Percentiles rank a stretch among this genome's conserved stretches.
Evolutionary conservation across 2,797 vertebrate genomes (phyloP).

Genomic region (Petrocephalus sullivani): DNA sequence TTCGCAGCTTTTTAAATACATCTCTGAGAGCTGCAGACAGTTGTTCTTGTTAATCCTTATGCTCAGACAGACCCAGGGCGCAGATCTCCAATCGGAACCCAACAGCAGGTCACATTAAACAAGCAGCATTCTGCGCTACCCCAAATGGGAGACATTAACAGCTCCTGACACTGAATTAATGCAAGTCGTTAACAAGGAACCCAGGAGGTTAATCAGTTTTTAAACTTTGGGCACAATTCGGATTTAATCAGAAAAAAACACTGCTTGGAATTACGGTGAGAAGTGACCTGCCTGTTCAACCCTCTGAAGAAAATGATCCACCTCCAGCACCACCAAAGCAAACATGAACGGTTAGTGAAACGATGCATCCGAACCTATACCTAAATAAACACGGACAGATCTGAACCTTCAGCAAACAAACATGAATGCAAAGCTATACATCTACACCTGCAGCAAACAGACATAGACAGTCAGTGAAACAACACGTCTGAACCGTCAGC

Average conservation of each 20-base stretch:
- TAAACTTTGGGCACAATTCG: slow-evolving; percentile 54
- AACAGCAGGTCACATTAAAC: slow-evolving; percentile 60
- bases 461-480: neutral
- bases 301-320: neutral
- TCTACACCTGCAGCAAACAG: neutral
- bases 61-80: slow-evolving; percentile 42
- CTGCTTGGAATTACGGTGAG: slow-evolving; percentile 12
- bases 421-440: neutral
- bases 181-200: slow-evolving; percentile 55
- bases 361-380: neutral
- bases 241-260: slow-evolving; percentile 48
- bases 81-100: slow-evolving; percentile 60
- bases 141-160: slow-evolving; percentile 62
- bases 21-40: slow-evolving; percentile 49
- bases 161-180: slow-evolving; percentile 46
- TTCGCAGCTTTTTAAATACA: slow-evolving; percentile 6
- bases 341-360: neutral
- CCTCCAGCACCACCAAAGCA: neutral
- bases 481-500: neutral
- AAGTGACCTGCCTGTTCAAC: neutral
- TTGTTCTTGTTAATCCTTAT: slow-evolving; percentile 51
- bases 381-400: neutral
- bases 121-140: slow-evolving; percentile 52
- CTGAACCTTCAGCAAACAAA: neutral
- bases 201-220: slow-evolving; percentile 68